Percentiles rank a stretch among this genome's conserved stretches.
phyloP scores from a whole-genome alignment of 2,797 vertebrate species.

The Muraenolepis orangiensis region DNA sequence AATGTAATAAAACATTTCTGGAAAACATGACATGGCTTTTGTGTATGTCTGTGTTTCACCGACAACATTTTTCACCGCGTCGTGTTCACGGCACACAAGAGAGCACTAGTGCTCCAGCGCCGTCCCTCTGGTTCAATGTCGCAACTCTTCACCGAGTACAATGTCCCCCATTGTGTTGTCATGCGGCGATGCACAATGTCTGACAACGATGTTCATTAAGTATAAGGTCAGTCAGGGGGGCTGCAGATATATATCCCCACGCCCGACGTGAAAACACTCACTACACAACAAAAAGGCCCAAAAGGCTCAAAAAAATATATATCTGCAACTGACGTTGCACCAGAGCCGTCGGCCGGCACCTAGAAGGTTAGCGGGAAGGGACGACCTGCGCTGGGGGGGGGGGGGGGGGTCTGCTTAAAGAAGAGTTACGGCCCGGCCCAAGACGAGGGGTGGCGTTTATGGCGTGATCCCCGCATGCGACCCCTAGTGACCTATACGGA shows the following conservation, averaged over 20 bases:
- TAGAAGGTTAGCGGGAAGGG: background rate
- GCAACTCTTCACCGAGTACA: background rate
- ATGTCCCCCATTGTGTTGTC: background rate
- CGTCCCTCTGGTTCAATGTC: background rate
- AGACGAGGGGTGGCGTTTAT: constrained; percentile 26
- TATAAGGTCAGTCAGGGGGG: constrained; percentile 10
- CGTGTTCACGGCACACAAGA: background rate
- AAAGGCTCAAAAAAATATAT: background rate
- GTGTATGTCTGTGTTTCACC: background rate
- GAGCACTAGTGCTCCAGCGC: background rate
- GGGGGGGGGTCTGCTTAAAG: background rate
- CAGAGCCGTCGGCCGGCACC: background rate
- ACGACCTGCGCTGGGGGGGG: too few species aligned
- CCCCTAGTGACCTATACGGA: background rate
- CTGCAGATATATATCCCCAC: background rate
- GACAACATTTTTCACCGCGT: background rate
- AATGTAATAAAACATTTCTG: background rate
- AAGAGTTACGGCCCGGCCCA: constrained; percentile 35
- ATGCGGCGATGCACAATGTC: background rate
- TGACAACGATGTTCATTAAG: background rate
- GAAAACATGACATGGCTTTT: background rate
- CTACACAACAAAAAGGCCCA: too few species aligned
- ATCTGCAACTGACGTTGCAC: background rate
- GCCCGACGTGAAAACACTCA: background rate
- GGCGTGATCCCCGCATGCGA: constrained; percentile 7